Conservation (phyloP, 2,888 invertebrate genomes). For the Andrena bucephala region DNA sequence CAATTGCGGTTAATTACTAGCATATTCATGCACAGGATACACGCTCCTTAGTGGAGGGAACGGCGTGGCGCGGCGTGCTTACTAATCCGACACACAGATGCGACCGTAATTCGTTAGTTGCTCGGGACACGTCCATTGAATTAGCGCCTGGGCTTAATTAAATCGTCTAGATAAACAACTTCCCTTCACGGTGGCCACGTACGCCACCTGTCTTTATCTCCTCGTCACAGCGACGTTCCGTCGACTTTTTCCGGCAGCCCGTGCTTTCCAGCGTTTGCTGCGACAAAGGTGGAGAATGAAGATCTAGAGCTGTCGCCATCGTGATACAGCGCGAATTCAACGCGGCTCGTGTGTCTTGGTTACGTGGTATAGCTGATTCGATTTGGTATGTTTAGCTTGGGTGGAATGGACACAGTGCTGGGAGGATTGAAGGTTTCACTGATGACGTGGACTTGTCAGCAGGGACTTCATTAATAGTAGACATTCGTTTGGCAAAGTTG, state of each 20-base stretch:
- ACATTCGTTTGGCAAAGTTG: too few relatives aligned
- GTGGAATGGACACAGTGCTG: neutral
- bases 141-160: slow-evolving; percentile 72
- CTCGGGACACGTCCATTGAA: slow-evolving; percentile 71
- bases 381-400: slow-evolving; percentile 15
- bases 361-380: neutral
- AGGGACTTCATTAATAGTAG: too few relatives aligned
- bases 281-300: slow-evolving; percentile 16
- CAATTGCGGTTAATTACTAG: slow-evolving; percentile 73
- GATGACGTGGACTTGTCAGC: neutral
- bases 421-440: slow-evolving; percentile 7
- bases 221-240: slow-evolving; percentile 19
- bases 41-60: slow-evolving; percentile 59
- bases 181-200: slow-evolving; percentile 31
- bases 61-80: slow-evolving; percentile 55
- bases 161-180: slow-evolving; percentile 71
- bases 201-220: slow-evolving; percentile 31
- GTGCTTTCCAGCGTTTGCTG: slow-evolving; percentile 12
- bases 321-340: neutral
- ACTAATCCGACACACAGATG: slow-evolving; percentile 69
- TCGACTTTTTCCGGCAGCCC: slow-evolving; percentile 16
- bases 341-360: neutral
- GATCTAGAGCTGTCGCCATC: neutral
- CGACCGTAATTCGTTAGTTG: slow-evolving; percentile 72
- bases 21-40: slow-evolving; percentile 70